Evolutionary conservation across 2,888 invertebrate species (phyloP).

Genomic region (Cremastinae sp.): DNA sequence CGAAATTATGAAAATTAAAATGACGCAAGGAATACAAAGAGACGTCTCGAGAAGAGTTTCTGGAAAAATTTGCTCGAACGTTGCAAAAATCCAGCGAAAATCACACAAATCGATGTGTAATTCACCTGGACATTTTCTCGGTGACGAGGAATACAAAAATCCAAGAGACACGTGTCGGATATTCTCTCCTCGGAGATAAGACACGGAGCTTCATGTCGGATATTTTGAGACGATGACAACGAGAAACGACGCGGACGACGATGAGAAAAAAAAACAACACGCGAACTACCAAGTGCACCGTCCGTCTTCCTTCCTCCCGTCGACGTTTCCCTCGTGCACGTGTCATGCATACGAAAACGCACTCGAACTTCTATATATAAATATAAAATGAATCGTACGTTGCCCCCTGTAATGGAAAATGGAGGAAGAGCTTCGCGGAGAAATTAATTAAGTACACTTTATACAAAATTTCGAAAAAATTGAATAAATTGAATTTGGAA

Average conservation of each 20-base stretch:
- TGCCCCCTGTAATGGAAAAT: constrained; percentile 45
- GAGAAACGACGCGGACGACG: constrained; percentile 34
- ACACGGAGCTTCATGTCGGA: constrained; percentile 38
- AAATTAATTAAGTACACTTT: neutral
- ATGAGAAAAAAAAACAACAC: constrained; percentile 47
- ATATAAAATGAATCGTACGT: constrained; percentile 43
- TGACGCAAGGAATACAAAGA: neutral
- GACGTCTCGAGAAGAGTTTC: neutral
- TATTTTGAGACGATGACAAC: constrained; percentile 58
- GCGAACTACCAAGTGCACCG: constrained; percentile 61
- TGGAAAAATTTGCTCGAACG: neutral
- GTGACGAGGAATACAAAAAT: constrained; percentile 42
- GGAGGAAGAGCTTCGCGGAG: constrained; percentile 1
- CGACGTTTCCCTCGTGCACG: constrained; percentile 57
- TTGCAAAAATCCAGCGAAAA: neutral
- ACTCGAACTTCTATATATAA: constrained; percentile 9
- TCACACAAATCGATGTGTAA: too few species aligned
- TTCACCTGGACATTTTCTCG: neutral
- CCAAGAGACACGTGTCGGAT: constrained; percentile 55
- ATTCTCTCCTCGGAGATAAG: constrained; percentile 33
- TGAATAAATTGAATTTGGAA: too few species aligned
- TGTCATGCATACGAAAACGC: constrained; percentile 55
- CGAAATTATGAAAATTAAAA: constrained; percentile 37
- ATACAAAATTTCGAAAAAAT: neutral
- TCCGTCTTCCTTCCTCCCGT: constrained; percentile 47